Evolutionary conservation across 2,797 vertebrate species (phyloP).

Genomic region (Brachyalestes nurse): DNA sequence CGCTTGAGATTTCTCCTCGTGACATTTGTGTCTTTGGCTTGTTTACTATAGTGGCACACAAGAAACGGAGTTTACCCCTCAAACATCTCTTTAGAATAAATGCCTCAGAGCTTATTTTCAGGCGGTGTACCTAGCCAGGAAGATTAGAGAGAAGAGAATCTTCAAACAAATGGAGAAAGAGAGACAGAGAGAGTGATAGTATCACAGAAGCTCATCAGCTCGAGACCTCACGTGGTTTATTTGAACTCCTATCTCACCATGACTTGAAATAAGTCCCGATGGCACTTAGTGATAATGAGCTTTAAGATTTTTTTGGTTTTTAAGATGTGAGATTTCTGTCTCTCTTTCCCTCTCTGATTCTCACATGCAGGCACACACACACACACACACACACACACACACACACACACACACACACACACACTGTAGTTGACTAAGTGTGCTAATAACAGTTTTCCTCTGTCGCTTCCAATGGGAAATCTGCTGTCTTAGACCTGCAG

Average conservation of each 20-base stretch:
- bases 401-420: background rate
- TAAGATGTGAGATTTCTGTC: conserved; percentile 63
- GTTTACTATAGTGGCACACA: conserved; percentile 58
- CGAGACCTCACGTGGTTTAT: conserved; percentile 65
- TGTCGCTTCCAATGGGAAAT: conserved; percentile 41
- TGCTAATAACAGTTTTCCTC: conserved; percentile 48
- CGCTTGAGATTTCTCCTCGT: conserved; percentile 9
- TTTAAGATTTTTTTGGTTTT: conserved; percentile 72
- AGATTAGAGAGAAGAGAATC: conserved; percentile 49
- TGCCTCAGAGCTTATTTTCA: conserved; percentile 62
- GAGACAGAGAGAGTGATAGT: conserved; percentile 11
- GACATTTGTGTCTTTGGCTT: conserved; percentile 32
- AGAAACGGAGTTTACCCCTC: conserved; percentile 61
- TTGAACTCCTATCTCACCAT: conserved; percentile 56
- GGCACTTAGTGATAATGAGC: conserved; percentile 77
- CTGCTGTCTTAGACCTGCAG: conserved; percentile 45
- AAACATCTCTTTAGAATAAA: conserved; percentile 52
- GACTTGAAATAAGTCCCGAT: conserved; percentile 65
- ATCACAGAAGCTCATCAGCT: conserved; percentile 63
- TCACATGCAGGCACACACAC: background rate
- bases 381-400: conserved; percentile 15
- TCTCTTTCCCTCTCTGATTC: conserved; percentile 14
- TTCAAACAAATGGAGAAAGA: conserved; percentile 44
- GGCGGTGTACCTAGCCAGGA: conserved; percentile 41
- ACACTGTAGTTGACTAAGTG: conserved; percentile 39